Evolutionary conservation across 2,797 vertebrate species (phyloP), one percentile per base, ranked within the genome.

Genomic region (Remorina albescens): DNA sequence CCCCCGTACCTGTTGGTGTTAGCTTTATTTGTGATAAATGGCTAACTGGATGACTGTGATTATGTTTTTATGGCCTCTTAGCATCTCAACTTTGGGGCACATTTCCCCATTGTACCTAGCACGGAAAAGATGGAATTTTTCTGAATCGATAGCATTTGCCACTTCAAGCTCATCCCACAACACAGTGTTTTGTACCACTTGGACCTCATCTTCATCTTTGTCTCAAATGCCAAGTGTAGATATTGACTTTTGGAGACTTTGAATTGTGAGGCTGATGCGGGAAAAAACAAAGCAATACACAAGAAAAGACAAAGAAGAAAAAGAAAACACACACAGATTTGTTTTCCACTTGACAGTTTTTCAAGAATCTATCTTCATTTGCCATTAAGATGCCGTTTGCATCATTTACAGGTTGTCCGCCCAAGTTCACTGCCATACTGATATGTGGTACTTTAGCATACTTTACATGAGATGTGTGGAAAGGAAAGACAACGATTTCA

Each of bases 191-290:
- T 71, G 69, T 72, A 44, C 65, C 15, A 44, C 62, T 87, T 56
- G 34, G 76, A 76, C 76, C 75, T 86, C 77, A 81, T 89, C 81
- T 90, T 91, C 77, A 86, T 91, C 84, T 90, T 82, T 81, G 80
- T 86, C 83, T 86, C 71, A 80, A 76, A 67, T 88, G 85, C 82
- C 80, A 83, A 77, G 81, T 80, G 83, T 59, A 72, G 75, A 74
- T 90, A 91, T 92, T 86, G 88, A 90, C 89, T 89, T 90, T 89
- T 85, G 57, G 73, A 80, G 58, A 72, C 78, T 86, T 86, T 89
- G 81, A 84, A 86, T 83, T 90, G 80, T 77, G 79, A 30, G 68
- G 56, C 76, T 80, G 68, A 59, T 57, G 55, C 70, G 51, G 26
- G 53, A 41, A 39, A 49, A 58, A 54, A 32, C 30, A 39, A 5